Evolutionary conservation across 2,113 vertebrate genomes (phyloP).

Genomic region (Ceuthmochares aereus): DNA sequence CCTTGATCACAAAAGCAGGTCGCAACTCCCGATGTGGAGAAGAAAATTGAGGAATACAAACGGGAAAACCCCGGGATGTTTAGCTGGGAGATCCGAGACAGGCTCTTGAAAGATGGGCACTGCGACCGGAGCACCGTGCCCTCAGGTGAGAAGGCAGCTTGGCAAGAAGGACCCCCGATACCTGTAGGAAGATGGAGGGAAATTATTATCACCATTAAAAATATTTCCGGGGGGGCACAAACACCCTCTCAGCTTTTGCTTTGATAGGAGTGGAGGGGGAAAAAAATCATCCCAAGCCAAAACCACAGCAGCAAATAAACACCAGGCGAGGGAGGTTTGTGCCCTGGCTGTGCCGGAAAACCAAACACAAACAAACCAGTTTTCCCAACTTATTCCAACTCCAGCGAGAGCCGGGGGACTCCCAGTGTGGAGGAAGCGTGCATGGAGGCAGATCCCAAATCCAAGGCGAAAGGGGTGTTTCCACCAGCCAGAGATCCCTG

Average conservation of each 20-base stretch:
- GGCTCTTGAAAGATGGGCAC: constrained; percentile 96
- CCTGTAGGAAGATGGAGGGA: neutral
- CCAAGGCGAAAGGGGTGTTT: accelerated
- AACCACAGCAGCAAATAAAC: neutral
- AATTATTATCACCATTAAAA: accelerated
- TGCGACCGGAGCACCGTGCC: constrained; percentile 97
- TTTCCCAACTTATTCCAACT: neutral
- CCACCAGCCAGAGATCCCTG: neutral
- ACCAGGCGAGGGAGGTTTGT: neutral
- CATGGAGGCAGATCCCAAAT: accelerated
- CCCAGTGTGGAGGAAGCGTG: accelerated
- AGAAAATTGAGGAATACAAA: constrained; percentile 98
- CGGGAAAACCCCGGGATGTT: constrained; percentile 98
- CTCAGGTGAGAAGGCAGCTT: constrained; percentile 93
- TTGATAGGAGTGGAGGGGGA: accelerated
- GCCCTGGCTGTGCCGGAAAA: neutral
- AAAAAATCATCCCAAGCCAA: neutral
- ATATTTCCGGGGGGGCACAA: neutral
- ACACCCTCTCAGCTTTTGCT: neutral
- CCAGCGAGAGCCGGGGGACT: accelerated
- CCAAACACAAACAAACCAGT: accelerated
- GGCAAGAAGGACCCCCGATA: neutral
- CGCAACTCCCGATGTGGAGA: constrained; percentile 97
- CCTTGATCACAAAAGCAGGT: constrained; percentile 91
- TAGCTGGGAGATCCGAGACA: constrained; percentile 98